phyloP scores from a whole-genome alignment of 2,797 vertebrate species.

The Crypturellus tataupa region DNA sequence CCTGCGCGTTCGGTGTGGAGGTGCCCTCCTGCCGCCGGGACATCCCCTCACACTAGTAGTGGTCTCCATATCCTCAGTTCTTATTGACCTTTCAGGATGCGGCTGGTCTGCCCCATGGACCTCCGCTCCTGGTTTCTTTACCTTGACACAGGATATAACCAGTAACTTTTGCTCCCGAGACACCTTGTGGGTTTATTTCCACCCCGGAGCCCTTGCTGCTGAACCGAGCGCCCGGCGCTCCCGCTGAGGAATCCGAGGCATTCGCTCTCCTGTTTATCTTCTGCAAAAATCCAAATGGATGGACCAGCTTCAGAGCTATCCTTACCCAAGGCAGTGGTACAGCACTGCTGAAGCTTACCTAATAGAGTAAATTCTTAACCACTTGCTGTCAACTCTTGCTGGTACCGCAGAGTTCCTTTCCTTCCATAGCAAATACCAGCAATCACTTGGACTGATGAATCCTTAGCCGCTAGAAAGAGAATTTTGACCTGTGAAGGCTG shows the following conservation, averaged over 20 bases:
- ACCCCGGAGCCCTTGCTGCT: not conserved
- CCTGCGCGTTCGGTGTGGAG: rapidly evolving
- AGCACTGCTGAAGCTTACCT: not conserved
- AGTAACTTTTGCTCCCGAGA: not conserved
- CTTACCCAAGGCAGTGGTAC: not conserved
- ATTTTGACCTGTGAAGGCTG: not conserved
- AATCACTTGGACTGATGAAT: not conserved
- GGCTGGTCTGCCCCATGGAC: not conserved
- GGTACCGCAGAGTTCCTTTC: not conserved
- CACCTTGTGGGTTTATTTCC: not conserved
- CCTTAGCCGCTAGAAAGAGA: not conserved
- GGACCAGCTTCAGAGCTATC: not conserved
- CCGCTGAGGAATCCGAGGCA: not conserved
- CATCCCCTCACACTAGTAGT: rapidly evolving
- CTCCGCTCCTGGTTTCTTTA: not conserved
- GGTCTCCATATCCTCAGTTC: not conserved
- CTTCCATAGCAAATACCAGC: not conserved
- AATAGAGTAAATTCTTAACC: not conserved
- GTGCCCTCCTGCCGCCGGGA: not conserved
- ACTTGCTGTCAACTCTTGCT: not conserved
- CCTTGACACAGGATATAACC: rapidly evolving
- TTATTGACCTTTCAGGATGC: not conserved
- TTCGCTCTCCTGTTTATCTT: not conserved
- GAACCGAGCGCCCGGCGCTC: not conserved
- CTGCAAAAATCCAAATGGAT: not conserved